These are phyloP conservation scores for Smutsia temminckii DNA, from an alignment of 2,797 vertebrate species.

Conservation along the genomic window DNA sequence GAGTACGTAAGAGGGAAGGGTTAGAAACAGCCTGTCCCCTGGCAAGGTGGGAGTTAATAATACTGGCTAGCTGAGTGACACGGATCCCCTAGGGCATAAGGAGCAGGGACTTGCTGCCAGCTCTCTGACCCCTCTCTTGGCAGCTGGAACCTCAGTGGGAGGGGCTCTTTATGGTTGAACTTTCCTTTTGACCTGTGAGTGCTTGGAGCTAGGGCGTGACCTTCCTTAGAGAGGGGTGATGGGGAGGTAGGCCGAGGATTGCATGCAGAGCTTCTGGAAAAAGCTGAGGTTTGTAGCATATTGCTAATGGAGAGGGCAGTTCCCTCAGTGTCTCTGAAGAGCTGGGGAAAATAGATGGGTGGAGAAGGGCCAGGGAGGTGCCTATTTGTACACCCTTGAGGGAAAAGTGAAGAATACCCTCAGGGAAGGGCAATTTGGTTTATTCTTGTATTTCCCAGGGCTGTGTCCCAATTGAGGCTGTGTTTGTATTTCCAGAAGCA, in stretches of 20 bases:
- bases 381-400: not conserved
- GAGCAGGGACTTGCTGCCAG: not conserved
- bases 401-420: not conserved
- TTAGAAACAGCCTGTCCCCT: not conserved
- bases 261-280: not conserved
- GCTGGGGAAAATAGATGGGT: not conserved
- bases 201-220: not conserved
- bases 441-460: not conserved
- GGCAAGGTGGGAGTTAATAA: not conserved
- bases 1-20: not conserved
- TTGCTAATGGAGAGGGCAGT: not conserved
- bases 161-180: not conserved
- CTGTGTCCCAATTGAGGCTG: not conserved
- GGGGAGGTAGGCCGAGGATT: not conserved
- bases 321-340: not conserved
- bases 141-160: not conserved
- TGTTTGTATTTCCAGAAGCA: not conserved
- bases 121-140: not conserved
- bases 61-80: not conserved
- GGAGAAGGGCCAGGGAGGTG: not conserved
- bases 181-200: not conserved
- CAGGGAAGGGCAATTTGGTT: not conserved
- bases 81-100: not conserved
- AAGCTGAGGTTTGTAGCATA: not conserved
- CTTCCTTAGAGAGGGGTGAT: not conserved